Percentiles rank a stretch among this genome's conserved stretches.
phyloP scores from a whole-genome alignment of 2,888 invertebrate species.

The Rhynchonema sp. region DNA sequence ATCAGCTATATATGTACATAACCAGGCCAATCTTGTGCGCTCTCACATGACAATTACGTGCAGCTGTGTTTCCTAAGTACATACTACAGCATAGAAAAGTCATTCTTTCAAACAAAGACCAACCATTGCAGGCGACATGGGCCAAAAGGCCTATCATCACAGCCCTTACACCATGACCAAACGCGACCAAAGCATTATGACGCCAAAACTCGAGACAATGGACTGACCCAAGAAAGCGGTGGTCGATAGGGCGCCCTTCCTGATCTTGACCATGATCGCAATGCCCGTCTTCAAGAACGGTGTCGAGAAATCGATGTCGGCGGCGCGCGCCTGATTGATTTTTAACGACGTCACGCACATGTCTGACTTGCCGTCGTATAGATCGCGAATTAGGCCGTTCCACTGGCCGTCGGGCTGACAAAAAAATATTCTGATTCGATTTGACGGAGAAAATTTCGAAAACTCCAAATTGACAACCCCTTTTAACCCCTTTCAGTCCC shows the following conservation, averaged over 20 bases:
- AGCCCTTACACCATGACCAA: no score
- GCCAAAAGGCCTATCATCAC: no score
- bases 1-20: no score
- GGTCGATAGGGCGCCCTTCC: conserved; percentile 84
- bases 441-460: not conserved
- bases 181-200: no score
- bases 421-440: not conserved
- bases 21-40: no score
- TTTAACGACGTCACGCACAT: conserved; percentile 81
- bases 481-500: conserved; percentile 53
- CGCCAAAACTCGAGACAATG: no score
- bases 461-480: no score
- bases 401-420: conserved; percentile 44
- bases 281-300: conserved; percentile 93
- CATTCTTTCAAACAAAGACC: no score
- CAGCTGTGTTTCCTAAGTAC: no score
- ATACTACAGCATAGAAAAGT: no score
- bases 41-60: no score
- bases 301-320: conserved; percentile 74
- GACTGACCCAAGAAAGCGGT: conserved; percentile 66
- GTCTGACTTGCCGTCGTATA: conserved; percentile 80
- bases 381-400: conserved; percentile 79
- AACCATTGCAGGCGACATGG: no score
- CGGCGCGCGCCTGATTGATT: conserved; percentile 67
- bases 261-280: conserved; percentile 76